Base-by-base conservation (phyloP, 2,797 vertebrate species). In the Chloroceryle inda region DNA sequence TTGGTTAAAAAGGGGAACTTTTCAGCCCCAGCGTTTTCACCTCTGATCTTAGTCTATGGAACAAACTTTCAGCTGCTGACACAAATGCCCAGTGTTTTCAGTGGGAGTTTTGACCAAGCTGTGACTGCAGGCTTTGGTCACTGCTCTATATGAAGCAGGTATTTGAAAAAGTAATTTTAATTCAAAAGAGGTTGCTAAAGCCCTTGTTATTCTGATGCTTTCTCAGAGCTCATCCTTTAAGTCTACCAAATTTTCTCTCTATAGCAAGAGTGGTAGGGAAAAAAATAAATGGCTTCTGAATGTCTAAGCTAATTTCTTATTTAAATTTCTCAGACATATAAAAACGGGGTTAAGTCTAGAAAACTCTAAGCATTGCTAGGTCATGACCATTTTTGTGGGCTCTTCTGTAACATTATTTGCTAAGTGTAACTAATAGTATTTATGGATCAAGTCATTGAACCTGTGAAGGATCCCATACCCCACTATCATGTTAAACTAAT, bases 41-140 rank as follows among this genome's bases (percentile, higher is more conserved):
- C 77, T 95, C 52, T 71, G 77, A 71, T 90, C 52, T 38, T 64
- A 94, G 77, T 13, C 74, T 67, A 14, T 88, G 89, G 89, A 86
- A 93, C 63, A 93, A 71, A 95, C 80, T 89, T 81, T 58, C 44
- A 85, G 83, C 49, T 82, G 55, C 83, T 94, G 85, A 89, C 63
- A 90, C 77, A 67, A 85, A 85, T 6, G 0, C 52, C 50, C 55
- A 71, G 29, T 71, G 79, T 63, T 63, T 88, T 92, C 82, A 10
- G 0, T 78, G 47, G 82, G 69, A 83, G 47, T 52, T 90, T 72
- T 85, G 52, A 45, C 71, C 52, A 86, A 90, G 47, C 40, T 64
- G 19, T 79, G 76, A 90, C 66, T 79, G 85, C 40, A 86, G 37
- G 9, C 52, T 68, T 94, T 50, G 73, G 44, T 92, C 94, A 88